Percentiles rank a stretch among this genome's conserved stretches.
phyloP scores from a whole-genome alignment of 2,113 vertebrate genomes.

The Prolemur simus region DNA sequence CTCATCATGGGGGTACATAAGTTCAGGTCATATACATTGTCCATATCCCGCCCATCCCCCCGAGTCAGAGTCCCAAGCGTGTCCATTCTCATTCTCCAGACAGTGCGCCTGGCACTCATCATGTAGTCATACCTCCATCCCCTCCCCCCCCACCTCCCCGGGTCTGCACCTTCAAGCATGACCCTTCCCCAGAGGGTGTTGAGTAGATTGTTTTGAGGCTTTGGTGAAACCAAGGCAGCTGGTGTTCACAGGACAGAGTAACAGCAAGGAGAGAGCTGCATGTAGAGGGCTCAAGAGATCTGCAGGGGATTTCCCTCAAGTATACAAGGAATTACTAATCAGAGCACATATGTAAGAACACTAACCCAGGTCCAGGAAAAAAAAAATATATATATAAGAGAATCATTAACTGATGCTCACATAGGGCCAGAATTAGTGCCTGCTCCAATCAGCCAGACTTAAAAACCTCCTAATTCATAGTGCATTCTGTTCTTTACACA shows the following conservation, averaged over 20 bases:
- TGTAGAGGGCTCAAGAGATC: background rate
- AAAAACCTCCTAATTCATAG: background rate
- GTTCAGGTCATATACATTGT: too few relatives aligned
- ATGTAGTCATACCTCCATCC: too few relatives aligned
- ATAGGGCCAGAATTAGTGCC: background rate
- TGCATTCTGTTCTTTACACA: background rate
- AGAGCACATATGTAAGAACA: background rate
- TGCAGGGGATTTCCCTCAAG: background rate
- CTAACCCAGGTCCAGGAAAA: background rate
- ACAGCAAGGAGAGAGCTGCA: background rate
- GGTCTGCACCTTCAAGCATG: too few relatives aligned
- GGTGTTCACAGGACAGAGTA: background rate
- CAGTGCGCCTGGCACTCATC: too few relatives aligned
- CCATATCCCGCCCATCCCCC: too few relatives aligned
- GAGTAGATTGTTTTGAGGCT: background rate
- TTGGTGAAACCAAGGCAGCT: background rate
- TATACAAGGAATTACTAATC: background rate
- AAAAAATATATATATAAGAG: background rate
- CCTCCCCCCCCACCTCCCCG: too few relatives aligned
- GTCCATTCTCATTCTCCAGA: too few relatives aligned
- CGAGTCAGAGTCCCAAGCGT: too few relatives aligned
- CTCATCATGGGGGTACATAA: too few relatives aligned
- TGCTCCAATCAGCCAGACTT: background rate
- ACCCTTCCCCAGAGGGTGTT: too few relatives aligned
- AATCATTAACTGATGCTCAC: background rate